Percentiles rank a stretch among this genome's conserved stretches.
These are phyloP conservation scores for Leuciscus waleckii DNA, from an alignment of 2,797 vertebrate species.

Conservation along the genomic window DNA sequence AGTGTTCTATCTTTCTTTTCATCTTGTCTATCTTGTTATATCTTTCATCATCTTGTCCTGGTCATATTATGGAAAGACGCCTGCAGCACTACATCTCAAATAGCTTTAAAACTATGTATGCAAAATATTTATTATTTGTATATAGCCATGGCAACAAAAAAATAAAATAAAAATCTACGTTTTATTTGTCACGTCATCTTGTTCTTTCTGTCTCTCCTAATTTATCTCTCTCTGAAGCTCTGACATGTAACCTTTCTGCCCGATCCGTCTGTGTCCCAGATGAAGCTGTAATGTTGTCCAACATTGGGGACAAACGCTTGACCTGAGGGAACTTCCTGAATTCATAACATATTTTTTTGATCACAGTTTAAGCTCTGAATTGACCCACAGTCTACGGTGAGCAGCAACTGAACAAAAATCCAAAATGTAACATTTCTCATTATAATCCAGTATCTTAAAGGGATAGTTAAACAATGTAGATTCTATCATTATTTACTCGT, in stretches of 20 bases:
- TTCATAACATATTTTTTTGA: constrained; percentile 15
- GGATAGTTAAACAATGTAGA: neutral
- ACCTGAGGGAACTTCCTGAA: constrained; percentile 1
- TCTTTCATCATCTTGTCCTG: constrained; percentile 16
- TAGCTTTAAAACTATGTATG: constrained; percentile 4
- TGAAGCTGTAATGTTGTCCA: neutral
- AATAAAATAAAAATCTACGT: accelerated
- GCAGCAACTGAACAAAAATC: neutral
- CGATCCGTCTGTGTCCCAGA: neutral
- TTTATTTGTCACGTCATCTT: neutral
- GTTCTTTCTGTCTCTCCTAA: neutral
- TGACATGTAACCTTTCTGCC: constrained; percentile 38
- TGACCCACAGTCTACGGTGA: neutral
- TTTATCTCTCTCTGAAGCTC: neutral
- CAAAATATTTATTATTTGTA: constrained; percentile 5
- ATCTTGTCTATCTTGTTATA: too few species aligned
- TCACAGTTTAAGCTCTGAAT: constrained; percentile 14
- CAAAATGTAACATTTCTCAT: neutral
- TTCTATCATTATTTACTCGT: neutral
- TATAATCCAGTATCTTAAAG: neutral
- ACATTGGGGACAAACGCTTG: neutral
- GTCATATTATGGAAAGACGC: neutral
- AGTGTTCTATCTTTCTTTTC: constrained; percentile 7
- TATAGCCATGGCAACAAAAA: neutral
- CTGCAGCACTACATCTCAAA: constrained; percentile 3